Conservation (phyloP, 2,113 vertebrate genomes). For the Hyla sarda region DNA sequence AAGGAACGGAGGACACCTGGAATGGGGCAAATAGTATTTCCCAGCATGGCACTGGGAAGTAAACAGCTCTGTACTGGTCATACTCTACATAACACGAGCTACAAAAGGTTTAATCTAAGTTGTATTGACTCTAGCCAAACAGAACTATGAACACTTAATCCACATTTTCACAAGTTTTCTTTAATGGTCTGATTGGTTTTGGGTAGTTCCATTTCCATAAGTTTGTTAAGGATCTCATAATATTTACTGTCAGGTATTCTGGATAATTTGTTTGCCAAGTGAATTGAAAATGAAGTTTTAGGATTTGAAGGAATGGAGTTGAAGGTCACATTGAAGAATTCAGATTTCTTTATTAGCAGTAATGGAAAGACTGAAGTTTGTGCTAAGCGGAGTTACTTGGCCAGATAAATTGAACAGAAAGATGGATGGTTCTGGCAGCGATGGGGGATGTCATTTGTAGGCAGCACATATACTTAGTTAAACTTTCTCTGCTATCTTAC, state of each 20-base stretch:
- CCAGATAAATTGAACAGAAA: conserved; percentile 38
- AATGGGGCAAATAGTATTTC: not conserved
- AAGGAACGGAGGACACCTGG: not conserved
- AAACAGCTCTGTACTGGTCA: not conserved
- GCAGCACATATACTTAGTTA: not conserved
- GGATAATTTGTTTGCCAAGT: conserved; percentile 48
- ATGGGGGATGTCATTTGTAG: conserved; percentile 28
- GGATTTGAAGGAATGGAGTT: conserved; percentile 41
- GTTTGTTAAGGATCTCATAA: conserved; percentile 48
- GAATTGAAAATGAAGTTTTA: conserved; percentile 47
- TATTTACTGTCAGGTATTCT: conserved; percentile 46
- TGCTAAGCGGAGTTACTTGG: conserved; percentile 44
- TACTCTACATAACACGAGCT: not conserved
- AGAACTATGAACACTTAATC: conserved; percentile 41
- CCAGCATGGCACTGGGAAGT: not conserved
- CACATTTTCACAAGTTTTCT: conserved; percentile 16
- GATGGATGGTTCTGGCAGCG: conserved; percentile 27
- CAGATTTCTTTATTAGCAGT: conserved; percentile 40
- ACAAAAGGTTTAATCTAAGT: not conserved
- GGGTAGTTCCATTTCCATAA: conserved; percentile 21
- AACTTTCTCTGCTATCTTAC: not conserved
- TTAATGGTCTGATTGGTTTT: conserved; percentile 35
- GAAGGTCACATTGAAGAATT: conserved; percentile 50
- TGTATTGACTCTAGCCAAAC: conserved; percentile 29
- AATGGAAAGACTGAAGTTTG: conserved; percentile 47